These are phyloP conservation scores for Phymorhynchus buccinoides DNA, from an alignment of 1,140 invertebrate species.

Conservation along the genomic window DNA sequence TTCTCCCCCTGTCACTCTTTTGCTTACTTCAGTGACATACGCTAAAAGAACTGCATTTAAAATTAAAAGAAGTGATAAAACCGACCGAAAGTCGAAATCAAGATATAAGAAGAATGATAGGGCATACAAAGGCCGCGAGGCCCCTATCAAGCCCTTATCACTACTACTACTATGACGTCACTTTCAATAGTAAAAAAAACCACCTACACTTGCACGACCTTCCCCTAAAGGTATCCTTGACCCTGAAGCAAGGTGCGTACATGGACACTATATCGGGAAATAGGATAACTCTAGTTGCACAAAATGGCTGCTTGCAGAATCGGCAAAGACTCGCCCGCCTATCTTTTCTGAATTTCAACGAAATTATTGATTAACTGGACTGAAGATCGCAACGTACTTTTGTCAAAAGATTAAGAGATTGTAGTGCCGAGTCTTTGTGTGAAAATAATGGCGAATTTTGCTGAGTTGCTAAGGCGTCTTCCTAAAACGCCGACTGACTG, in stretches of 20 bases:
- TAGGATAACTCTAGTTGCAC: background rate
- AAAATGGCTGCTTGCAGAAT: slow-evolving; percentile 11
- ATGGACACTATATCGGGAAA: background rate
- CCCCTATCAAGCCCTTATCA: background rate
- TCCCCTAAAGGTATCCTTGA: too few relatives aligned
- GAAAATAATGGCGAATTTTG: background rate
- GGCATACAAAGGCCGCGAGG: background rate
- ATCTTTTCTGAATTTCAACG: background rate
- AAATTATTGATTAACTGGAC: background rate
- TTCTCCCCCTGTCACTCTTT: too few relatives aligned
- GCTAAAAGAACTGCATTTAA: too few relatives aligned
- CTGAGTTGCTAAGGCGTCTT: background rate
- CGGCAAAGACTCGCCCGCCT: background rate
- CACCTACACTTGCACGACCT: too few relatives aligned
- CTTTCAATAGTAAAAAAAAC: background rate
- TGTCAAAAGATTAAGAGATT: background rate
- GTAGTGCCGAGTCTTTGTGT: background rate
- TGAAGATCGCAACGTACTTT: background rate
- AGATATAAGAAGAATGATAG: too few relatives aligned
- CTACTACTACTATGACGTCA: background rate
- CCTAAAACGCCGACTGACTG: slow-evolving; percentile 49
- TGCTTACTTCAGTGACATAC: too few relatives aligned
- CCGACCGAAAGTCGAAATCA: too few relatives aligned
- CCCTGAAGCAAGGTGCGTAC: background rate
- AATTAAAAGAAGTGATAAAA: too few relatives aligned